Base-by-base conservation (phyloP, 1,140 invertebrate genomes). In the Listronotus oregonensis region DNA sequence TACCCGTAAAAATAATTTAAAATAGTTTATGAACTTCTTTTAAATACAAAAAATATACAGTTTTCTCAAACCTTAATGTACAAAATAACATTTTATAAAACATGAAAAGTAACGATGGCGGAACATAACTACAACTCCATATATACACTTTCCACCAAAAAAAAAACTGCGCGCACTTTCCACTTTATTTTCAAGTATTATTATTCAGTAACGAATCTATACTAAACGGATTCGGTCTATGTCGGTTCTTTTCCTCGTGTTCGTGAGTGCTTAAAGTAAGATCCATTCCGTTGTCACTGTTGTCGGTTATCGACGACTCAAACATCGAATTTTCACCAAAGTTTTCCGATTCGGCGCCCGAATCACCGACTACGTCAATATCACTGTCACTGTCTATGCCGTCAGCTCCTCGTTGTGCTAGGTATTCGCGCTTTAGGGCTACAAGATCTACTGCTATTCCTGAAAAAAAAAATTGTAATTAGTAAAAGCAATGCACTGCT, bases 381-480 rank as follows among this genome's bases (percentile, higher is more conserved):
- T 79, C 78, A 68, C 75, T 77, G 71, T 88, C 88, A 37, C 88
- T 89, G 68, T 85, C 85, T 68, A 82, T 80, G 68, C 79, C 85
- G 72, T 82, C 86, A 73, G 85, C 84, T 69, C 86, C 84, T 31
- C 88, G 84, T 79, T 88, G 83, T 51, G 85, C 86, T 43, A 90
- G 81, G 59, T 90, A 90, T 79, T 95, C 92, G 77, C 90, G 87
- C 74, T 94, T 92, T 18, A 96, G 80, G 0, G 93, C 91, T 68
- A 94, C 90, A 57, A 96, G 77, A 75, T 94, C 92, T 9, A 95
- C 92, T 18, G 90, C 87, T 68, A 95, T 93, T 56, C 69, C 64
- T 66, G 42, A 1, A 66, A 66, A 3, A 57, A 57, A 50, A 37
- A 12, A n/a, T n/a, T n/a, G n/a, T n/a, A n/a, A n/a, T n/a, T n/a